Percentiles rank a stretch among this genome's conserved stretches.
Evolutionary conservation across 2,113 vertebrate species (phyloP).

Genomic region (Bubalus kerabau): DNA sequence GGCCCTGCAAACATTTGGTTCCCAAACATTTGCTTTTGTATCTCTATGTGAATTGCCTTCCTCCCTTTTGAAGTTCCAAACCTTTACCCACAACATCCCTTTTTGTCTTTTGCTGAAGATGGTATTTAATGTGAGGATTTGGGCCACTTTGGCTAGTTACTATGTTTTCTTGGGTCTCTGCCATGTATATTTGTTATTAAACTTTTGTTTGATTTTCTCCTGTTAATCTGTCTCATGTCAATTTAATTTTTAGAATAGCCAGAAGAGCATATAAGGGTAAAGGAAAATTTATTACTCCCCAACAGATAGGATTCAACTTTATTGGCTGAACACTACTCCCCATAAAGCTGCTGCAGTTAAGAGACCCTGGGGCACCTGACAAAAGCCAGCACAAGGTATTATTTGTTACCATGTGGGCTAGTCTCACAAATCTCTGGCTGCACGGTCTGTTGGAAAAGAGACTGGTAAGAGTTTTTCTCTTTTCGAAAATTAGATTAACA

Average conservation of each 20-base stretch:
- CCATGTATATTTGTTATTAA: neutral
- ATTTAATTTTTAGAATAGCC: neutral
- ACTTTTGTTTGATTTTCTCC: neutral
- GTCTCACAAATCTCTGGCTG: neutral
- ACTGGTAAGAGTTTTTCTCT: neutral
- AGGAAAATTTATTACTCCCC: neutral
- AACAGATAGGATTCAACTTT: neutral
- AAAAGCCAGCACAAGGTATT: neutral
- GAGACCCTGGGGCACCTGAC: neutral
- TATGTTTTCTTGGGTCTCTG: neutral
- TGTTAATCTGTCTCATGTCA: neutral
- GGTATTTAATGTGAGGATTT: neutral
- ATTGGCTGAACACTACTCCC: neutral
- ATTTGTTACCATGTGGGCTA: neutral
- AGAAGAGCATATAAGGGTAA: neutral
- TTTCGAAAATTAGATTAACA: neutral
- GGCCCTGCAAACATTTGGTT: neutral
- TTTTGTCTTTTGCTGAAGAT: neutral
- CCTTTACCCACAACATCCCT: neutral
- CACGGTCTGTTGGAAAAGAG: neutral
- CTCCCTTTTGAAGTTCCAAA: neutral
- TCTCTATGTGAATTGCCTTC: neutral
- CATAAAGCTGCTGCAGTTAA: neutral
- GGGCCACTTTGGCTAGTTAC: neutral
- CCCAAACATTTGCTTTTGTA: neutral